phyloP scores from a whole-genome alignment of 2,888 invertebrate genomes.

The Drosophila cyrtoloma region DNA sequence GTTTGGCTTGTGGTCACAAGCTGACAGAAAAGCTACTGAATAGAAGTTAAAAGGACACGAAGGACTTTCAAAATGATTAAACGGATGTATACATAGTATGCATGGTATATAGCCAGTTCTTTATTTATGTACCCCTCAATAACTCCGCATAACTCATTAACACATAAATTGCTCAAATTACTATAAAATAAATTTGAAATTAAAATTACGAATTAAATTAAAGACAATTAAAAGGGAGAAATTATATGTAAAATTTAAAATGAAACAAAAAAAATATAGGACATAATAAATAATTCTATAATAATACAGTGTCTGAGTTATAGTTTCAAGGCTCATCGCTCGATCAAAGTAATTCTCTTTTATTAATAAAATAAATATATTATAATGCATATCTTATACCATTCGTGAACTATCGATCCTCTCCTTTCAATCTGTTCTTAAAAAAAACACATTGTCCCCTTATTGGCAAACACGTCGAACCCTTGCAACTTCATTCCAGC shows the following conservation, averaged over 20 bases:
- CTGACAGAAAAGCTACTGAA: not conserved
- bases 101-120: too few species aligned
- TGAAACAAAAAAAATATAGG: accelerated
- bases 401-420: not conserved
- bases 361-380: not conserved
- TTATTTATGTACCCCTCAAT: not conserved
- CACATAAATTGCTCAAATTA: too few species aligned
- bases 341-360: not conserved
- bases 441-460: slow-evolving; percentile 38
- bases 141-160: not conserved
- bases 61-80: not conserved
- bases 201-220: not conserved
- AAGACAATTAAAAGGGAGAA: not conserved
- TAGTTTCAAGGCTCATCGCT: not conserved
- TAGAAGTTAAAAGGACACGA: not conserved
- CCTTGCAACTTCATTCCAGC: slow-evolving; percentile 25
- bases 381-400: too few species aligned
- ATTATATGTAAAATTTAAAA: not conserved
- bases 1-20: slow-evolving; percentile 4
- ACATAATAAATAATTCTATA: not conserved
- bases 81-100: not conserved
- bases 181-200: not conserved
- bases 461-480: slow-evolving; percentile 24
- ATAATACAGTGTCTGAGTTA: not conserved
- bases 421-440: not conserved